Evolutionary conservation across 2,113 vertebrate species (phyloP), one percentile per base, ranked within the genome.

Genomic region (Corvus cornix): DNA sequence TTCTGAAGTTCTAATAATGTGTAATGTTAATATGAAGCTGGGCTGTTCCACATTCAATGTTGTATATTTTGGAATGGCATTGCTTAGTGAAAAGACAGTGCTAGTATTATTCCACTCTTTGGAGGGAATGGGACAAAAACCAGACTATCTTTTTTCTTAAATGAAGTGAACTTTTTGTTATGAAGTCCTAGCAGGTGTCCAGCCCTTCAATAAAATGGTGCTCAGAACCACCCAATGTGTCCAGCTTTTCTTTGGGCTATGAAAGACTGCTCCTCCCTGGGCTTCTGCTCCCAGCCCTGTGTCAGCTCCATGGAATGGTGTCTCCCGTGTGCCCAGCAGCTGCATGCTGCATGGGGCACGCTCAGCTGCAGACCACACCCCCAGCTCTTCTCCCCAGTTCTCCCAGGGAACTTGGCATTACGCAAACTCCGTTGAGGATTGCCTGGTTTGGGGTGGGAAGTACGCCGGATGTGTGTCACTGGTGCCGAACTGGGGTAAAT

Each of bases 161-260:
- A 89, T 93, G 80, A 97, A 95, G 82, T 97, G 94, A 95, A 89
- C 86, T 68, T 94, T 93, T 89, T 95, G 92, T 95, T 97, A 95
- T 60, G 22, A 94, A 96, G 74, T 95, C 89, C 87, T 95, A 96
- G 95, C 91, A 93, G 93, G 72, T 67, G 89, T 88, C 95, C 97
- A 93, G 85, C 95, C 92, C 89, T 91, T 96, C 93, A 97, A 89
- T 97, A 97, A 97, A 97, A 96, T 96, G 96, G 97, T 97, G 97
- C 97, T 97, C 94, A 91, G 88, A 97, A 96, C 82, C n/a, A 20
- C 73, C 27, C 60, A 26, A 17, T 9, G 86, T 91, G 87, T 97
- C 86, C 52, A 28, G 53, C 55, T 95, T 82, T 84, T 94, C 74
- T 92, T 93, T 94, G 37, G 53, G n/a, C n/a, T 62, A 13, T 1